Percentiles rank a stretch among this genome's conserved stretches.
Evolutionary conservation across 2,797 vertebrate genomes (phyloP).

Genomic region (Girardinus metallicus): DNA sequence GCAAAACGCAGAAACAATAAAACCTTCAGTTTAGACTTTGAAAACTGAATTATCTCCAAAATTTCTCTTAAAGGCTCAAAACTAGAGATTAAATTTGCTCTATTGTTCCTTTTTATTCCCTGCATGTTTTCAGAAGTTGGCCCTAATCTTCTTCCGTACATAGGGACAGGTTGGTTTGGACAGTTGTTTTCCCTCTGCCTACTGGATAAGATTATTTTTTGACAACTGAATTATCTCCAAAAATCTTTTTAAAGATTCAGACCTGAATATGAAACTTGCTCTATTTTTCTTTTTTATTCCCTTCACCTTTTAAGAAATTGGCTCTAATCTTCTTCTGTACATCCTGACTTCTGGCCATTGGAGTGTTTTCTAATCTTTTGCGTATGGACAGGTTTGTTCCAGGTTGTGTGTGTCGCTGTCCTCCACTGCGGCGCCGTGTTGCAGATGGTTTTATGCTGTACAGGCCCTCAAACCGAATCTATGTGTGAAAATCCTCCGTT

Average conservation of each 20-base stretch:
- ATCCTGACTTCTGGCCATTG: too few species aligned
- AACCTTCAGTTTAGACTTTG: background rate
- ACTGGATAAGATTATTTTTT: background rate
- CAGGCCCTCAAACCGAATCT: background rate
- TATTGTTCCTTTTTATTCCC: background rate
- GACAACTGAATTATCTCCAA: too few species aligned
- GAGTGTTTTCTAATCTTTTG: background rate
- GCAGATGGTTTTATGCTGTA: background rate
- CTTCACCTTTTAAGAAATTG: too few species aligned
- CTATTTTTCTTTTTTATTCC: too few species aligned
- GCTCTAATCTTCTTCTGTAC: too few species aligned
- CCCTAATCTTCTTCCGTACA: background rate
- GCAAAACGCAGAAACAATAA: too few species aligned
- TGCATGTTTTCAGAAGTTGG: background rate
- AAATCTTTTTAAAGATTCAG: too few species aligned
- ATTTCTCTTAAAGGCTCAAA: too few species aligned
- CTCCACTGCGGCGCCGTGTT: background rate
- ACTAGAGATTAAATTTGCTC: too few species aligned
- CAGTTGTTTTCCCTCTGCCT: too few species aligned
- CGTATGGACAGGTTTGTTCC: background rate
- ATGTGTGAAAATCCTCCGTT: background rate
- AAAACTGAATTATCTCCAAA: background rate
- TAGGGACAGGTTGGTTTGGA: too few species aligned
- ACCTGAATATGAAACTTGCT: too few species aligned
- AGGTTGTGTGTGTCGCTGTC: background rate